Evolutionary conservation across 2,113 vertebrate genomes (phyloP), one percentile per base, ranked within the genome.

Genomic region (Hemibagrus wyckioides): DNA sequence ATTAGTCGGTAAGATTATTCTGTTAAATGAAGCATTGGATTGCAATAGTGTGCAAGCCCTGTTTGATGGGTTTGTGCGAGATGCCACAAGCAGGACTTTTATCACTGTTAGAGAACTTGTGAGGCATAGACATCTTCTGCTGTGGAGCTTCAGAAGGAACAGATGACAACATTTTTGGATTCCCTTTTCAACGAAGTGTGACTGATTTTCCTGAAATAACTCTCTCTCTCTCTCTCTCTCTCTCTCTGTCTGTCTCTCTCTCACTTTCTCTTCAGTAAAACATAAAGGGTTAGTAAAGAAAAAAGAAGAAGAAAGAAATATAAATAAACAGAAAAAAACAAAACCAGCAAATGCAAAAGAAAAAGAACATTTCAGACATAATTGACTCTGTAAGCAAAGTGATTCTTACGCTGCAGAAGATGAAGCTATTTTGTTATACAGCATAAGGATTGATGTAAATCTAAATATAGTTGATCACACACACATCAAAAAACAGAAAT

Each of bases 1-100:
- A 85, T 57, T 59, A 54, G 23, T 41, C 14, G 44, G 52, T n/a
- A 17, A 59, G 1, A 19, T 52, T 41, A 73, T 85, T 76, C 23
- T 41, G 52, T 44, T 61, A 73, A 44, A 76, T n/a, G 54, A 71
- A 75, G 36, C 36, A 10, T 41, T 76, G 39, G 36, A 73, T 85
- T 44, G 69, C 52, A 75, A 75, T 73, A 17, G 52, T 36, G 33
- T 75, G 33, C 21, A 73, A 76, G 9, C 10, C 71, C 39, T 44
- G 28, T 76, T 76, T 50, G 71, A 76, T 76, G 28, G 56, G 71
- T 76, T n/a, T 85, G 71, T 59, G 69, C 30, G 54, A 21, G 71
- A 85, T 61, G 69, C 39, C 52, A 73, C 33, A n/a, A 73, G 69
- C 33, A 85, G 4, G 36, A 44, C 23, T 76, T 85, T 7, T 56